Percentiles rank a stretch among this genome's conserved stretches.
Evolutionary conservation across 2,888 invertebrate genomes (phyloP).

Genomic region (Coelogynopora nodosa): DNA sequence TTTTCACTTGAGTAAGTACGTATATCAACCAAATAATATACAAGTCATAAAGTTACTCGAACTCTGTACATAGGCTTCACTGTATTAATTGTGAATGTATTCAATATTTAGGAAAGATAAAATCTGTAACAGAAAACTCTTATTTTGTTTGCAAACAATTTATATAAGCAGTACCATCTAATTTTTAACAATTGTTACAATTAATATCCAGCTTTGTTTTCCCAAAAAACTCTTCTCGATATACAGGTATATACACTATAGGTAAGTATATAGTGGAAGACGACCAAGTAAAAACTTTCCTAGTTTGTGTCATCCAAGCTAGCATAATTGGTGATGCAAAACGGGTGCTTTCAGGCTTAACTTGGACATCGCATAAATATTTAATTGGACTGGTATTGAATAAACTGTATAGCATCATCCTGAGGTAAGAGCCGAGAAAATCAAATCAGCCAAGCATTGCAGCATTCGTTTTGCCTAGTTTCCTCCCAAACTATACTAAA

Average conservation of each 20-base stretch:
- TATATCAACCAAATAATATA: too few species aligned
- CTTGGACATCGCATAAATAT: slow-evolving; percentile 15
- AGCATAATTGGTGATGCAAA: neutral
- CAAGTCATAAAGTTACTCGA: too few species aligned
- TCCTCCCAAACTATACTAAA: neutral
- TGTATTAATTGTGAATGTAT: too few species aligned
- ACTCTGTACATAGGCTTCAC: too few species aligned
- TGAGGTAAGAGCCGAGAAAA: neutral
- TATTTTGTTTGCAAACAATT: neutral
- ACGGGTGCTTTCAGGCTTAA: neutral
- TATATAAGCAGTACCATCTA: neutral
- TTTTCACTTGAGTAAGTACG: too few species aligned
- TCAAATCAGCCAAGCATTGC: neutral
- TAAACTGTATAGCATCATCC: neutral
- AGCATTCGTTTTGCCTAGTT: slow-evolving; percentile 8
- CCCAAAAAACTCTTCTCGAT: neutral
- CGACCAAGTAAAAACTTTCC: neutral
- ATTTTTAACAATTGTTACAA: neutral
- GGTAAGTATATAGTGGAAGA: too few species aligned
- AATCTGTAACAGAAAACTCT: neutral
- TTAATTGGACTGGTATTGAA: neutral
- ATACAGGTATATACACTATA: neutral
- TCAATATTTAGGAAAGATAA: too few species aligned
- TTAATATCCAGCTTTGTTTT: neutral
- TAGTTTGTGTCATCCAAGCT: neutral